phyloP scores from a whole-genome alignment of 2,113 vertebrate species.

The Fukomys damarensis region DNA sequence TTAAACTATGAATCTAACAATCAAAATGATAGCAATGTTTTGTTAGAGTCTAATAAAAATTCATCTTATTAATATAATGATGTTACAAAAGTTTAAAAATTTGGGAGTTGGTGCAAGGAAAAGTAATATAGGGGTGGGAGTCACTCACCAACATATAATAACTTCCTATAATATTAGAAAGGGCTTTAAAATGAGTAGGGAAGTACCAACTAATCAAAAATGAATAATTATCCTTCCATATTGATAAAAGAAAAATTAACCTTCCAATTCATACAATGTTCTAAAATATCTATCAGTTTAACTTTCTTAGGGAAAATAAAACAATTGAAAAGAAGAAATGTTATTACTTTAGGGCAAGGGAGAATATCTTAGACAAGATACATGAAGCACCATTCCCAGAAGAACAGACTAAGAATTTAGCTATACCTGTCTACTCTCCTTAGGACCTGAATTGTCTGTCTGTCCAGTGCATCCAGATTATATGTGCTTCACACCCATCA shows the following conservation, averaged over 20 bases:
- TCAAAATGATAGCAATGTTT: background rate
- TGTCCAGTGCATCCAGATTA: background rate
- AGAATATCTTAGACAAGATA: background rate
- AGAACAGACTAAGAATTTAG: background rate
- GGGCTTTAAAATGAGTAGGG: background rate
- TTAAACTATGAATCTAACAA: background rate
- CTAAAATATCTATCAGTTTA: background rate
- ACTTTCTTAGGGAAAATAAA: background rate
- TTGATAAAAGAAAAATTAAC: background rate
- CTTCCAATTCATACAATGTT: background rate
- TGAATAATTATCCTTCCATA: background rate
- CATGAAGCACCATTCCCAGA: background rate
- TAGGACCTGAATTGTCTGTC: rapidly evolving
- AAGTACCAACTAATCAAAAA: background rate
- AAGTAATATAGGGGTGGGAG: background rate
- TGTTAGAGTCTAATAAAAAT: background rate
- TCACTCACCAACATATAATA: background rate
- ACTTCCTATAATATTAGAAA: background rate
- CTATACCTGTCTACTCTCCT: too few relatives aligned
- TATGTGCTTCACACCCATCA: background rate
- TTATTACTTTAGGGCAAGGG: background rate
- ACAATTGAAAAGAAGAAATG: background rate
- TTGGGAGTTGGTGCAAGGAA: background rate
- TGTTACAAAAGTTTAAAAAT: constrained; percentile 26
- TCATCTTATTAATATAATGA: background rate